These are phyloP conservation scores for Rhingia campestris DNA, from an alignment of 2,888 invertebrate genomes.

Conservation along the genomic window DNA sequence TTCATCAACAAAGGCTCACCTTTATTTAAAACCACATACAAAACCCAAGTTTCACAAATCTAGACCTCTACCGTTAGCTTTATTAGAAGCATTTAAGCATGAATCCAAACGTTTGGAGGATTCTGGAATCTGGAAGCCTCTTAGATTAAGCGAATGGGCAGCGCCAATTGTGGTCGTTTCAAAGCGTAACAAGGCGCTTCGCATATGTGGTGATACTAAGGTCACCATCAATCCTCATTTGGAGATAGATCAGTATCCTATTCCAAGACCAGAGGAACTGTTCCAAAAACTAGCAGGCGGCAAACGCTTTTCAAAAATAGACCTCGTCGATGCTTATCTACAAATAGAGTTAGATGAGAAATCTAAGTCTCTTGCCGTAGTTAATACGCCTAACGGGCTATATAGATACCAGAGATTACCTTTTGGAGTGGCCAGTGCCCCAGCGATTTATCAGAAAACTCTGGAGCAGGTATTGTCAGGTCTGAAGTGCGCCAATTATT, in stretches of 20 bases:
- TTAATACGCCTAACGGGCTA: conserved; percentile 68
- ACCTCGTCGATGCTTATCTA: conserved; percentile 64
- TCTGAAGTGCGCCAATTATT: conserved; percentile 56
- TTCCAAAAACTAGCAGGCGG: conserved; percentile 71
- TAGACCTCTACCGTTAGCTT: conserved; percentile 75
- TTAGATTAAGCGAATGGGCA: conserved; percentile 77
- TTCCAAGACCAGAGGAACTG: conserved; percentile 65
- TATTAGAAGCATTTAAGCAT: conserved; percentile 57
- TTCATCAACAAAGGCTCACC: conserved; percentile 44
- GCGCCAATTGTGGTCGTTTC: conserved; percentile 78
- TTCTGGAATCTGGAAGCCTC: conserved; percentile 62
- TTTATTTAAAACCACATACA: conserved; percentile 70
- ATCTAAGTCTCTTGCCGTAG: conserved; percentile 54
- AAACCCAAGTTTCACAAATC: conserved; percentile 72
- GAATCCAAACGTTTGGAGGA: conserved; percentile 70
- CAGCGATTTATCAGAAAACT: conserved; percentile 58
- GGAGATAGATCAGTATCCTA: conserved; percentile 69
- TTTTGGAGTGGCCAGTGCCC: conserved; percentile 60
- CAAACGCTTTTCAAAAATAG: conserved; percentile 62
- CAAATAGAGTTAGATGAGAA: conserved; percentile 62
- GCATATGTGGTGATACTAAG: conserved; percentile 75
- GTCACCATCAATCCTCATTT: conserved; percentile 75
- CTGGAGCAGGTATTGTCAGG: conserved; percentile 54
- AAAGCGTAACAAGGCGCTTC: conserved; percentile 75
- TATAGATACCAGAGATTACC: conserved; percentile 58